Percentiles rank a stretch among this genome's conserved stretches.
Conservation (phyloP, 1,140 invertebrate genomes). For the Wasmannia auropunctata region DNA sequence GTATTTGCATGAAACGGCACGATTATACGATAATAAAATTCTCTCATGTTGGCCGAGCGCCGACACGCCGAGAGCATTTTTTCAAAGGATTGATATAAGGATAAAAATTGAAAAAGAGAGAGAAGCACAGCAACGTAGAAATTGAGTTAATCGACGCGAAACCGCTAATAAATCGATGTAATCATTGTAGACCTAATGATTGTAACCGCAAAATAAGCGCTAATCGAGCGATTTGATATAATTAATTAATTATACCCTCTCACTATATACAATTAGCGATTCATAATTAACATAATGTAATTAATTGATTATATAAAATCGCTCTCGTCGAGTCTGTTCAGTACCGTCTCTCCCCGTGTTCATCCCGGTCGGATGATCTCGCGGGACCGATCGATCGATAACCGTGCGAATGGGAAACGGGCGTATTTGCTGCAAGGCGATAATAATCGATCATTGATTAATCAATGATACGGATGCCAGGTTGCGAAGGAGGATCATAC, state of each 20-base stretch:
- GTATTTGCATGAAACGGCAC: slow-evolving; percentile 35
- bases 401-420: slow-evolving; percentile 18
- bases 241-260: slow-evolving; percentile 9
- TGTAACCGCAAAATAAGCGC: slow-evolving; percentile 4
- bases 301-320: slow-evolving; percentile 31
- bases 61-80: not conserved
- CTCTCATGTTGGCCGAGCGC: not conserved
- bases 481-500: not conserved
- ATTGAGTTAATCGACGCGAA: slow-evolving; percentile 20
- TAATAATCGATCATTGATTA: slow-evolving; percentile 61
- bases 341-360: slow-evolving; percentile 5
- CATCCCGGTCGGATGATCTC: slow-evolving; percentile 7
- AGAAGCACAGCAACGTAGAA: slow-evolving; percentile 14
- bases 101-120: not conserved
- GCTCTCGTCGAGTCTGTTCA: not conserved
- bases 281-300: not conserved
- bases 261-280: not conserved
- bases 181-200: slow-evolving; percentile 37
- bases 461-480: slow-evolving; percentile 19
- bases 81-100: not conserved
- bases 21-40: slow-evolving; percentile 6
- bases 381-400: not conserved
- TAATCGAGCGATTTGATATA: slow-evolving; percentile 15
- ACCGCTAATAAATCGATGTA: slow-evolving; percentile 12
- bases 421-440: slow-evolving; percentile 50